Percentiles rank a stretch among this genome's conserved stretches.
Conservation (phyloP, 2,888 invertebrate species). For the Sicus ferrugineus region DNA sequence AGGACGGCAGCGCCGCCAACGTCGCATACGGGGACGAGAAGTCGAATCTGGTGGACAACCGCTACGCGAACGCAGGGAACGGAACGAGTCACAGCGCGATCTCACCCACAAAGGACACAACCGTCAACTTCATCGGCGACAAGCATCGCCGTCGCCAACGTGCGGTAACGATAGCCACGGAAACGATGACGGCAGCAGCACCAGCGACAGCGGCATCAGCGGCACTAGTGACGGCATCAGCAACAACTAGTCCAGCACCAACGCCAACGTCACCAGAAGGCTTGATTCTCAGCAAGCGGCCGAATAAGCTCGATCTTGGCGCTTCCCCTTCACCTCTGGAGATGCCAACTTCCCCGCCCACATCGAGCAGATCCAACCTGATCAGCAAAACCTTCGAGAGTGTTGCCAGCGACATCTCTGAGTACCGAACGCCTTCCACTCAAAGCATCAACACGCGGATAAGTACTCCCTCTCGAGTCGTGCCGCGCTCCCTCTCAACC, state of each 20-base stretch:
- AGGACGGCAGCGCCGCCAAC: constrained; percentile 46
- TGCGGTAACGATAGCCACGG: too few species aligned
- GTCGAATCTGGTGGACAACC: constrained; percentile 60
- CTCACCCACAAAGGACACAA: constrained; percentile 48
- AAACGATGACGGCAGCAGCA: constrained; percentile 38
- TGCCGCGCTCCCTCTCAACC: constrained; percentile 55
- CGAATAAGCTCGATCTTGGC: constrained; percentile 62
- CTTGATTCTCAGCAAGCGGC: constrained; percentile 44
- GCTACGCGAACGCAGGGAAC: constrained; percentile 42
- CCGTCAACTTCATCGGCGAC: constrained; percentile 47
- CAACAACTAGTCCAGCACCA: background rate
- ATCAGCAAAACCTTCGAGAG: constrained; percentile 18
- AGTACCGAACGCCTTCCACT: constrained; percentile 15
- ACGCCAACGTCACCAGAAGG: constrained; percentile 32
- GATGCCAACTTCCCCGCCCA: constrained; percentile 15
- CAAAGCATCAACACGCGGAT: constrained; percentile 47
- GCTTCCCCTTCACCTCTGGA: constrained; percentile 45
- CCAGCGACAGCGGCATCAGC: constrained; percentile 25
- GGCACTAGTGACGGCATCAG: constrained; percentile 36
- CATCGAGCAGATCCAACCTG: constrained; percentile 5
- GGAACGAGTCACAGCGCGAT: constrained; percentile 12
- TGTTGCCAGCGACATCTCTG: constrained; percentile 19
- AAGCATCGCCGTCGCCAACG: constrained; percentile 39
- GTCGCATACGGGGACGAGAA: constrained; percentile 54
- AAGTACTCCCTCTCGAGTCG: constrained; percentile 55